A percentile compares a stretch with the other conserved stretches of the same genome.
phyloP scores from a whole-genome alignment of 2,888 invertebrate genomes.

The Acleris cristana region DNA sequence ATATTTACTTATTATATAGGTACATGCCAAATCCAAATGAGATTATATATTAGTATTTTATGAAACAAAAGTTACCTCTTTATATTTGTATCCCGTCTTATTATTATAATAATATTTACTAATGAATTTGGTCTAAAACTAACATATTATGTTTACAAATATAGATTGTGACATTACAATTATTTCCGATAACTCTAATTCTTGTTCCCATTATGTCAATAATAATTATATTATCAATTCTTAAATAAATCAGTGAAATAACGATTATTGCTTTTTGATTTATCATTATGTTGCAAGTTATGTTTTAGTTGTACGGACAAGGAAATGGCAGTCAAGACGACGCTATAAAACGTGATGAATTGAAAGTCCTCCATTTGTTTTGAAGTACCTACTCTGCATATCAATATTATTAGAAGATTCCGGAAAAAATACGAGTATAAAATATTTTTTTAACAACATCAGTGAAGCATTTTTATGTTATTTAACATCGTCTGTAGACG shows the following conservation, averaged over 20 bases:
- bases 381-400: too few species aligned
- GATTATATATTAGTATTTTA: too few species aligned
- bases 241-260: constrained; percentile 62
- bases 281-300: constrained; percentile 45
- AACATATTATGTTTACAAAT: background rate
- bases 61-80: too few species aligned
- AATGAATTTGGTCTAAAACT: too few species aligned
- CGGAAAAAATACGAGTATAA: too few species aligned
- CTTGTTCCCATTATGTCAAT: constrained; percentile 60
- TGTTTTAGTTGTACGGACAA: constrained; percentile 22
- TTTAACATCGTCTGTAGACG: too few species aligned
- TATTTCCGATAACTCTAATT: constrained; percentile 58
- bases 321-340: constrained; percentile 15
- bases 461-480: too few species aligned
- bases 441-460: too few species aligned
- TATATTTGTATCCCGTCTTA: too few species aligned
- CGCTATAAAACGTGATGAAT: constrained; percentile 12
- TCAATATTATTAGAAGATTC: too few species aligned
- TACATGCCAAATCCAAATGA: too few species aligned
- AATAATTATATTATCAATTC: constrained; percentile 66
- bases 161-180: constrained; percentile 24
- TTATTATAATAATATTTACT: too few species aligned
- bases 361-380: background rate
- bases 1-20: background rate
- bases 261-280: constrained; percentile 66